Evolutionary conservation across 2,113 vertebrate species (phyloP), one percentile per base, ranked within the genome.

Genomic region (Phylloscopus whistleri): DNA sequence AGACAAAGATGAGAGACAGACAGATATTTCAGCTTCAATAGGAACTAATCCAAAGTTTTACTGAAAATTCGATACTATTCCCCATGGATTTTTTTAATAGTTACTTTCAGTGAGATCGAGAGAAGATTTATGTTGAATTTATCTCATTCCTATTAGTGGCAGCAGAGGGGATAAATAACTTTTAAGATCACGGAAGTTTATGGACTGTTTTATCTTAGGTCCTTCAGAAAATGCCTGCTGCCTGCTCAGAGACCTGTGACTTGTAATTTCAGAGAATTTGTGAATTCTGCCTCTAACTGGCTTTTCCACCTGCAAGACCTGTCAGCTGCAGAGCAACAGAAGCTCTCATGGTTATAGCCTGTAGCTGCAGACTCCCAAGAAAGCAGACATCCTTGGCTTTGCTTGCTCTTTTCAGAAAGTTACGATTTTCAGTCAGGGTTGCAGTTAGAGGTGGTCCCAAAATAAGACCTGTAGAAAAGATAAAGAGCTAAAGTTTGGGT

Each of bases 41-140:
- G 93, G 55, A 93, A 56, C 93, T 89, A 97, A 96, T 96, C 91
- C 94, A 56, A 94, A 96, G 79, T 95, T 93, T 74, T 63, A 92
- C 60, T 63, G 89, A 95, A 95, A 97, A 92, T 84, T 93, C 39
- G 1, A 16, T 87, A 83, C 55, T 30, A 33, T 88, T 92, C 59
- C 33, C 15, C 24, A 7, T 81, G 44, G 56, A 21, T 56, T 46
- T 66, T 66, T 58, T 39, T 26, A 59, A 46, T 66, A 80, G 41
- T 80, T 80, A 62, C 16, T 90, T 92, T 59, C 44, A 63, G 6
- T 48, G 59, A 84, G 51, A 63, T 84, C 35, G 77, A 84, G 59
- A 81, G 53, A 89, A 84, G 26, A 51, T 87, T 92, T 55, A 51
- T 89, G 63, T 77, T 86, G 59, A 53, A 10, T 69, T 90, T 90